Percentiles rank a stretch among this genome's conserved stretches.
Evolutionary conservation across 2,797 vertebrate genomes (phyloP).

Genomic region (Australoheros facetus): DNA sequence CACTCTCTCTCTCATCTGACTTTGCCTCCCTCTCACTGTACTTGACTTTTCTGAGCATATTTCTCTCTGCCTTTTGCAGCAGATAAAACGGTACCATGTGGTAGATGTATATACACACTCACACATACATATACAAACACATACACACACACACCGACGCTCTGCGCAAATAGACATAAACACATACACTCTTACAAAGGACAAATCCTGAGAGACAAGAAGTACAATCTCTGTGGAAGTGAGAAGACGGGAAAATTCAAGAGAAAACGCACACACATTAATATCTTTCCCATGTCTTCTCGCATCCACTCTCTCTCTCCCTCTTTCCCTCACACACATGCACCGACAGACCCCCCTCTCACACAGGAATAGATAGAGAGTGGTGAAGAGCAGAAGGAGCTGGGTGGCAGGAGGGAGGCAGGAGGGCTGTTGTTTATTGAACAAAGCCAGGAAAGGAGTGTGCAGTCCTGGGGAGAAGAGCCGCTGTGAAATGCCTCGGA

Average conservation of each 20-base stretch:
- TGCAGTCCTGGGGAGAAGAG: slow-evolving; percentile 70
- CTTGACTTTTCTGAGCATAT: slow-evolving; percentile 37
- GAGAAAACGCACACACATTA: slow-evolving; percentile 53
- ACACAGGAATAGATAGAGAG: slow-evolving; percentile 70
- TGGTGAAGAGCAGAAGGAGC: slow-evolving; percentile 70
- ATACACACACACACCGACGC: not conserved
- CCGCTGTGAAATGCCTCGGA: slow-evolving; percentile 80
- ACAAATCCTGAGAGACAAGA: slow-evolving; percentile 66
- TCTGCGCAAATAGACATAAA: slow-evolving; percentile 15
- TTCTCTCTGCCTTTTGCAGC: slow-evolving; percentile 42
- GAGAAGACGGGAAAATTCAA: slow-evolving; percentile 49
- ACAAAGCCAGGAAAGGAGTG: slow-evolving; percentile 74
- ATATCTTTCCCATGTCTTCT: slow-evolving; percentile 59
- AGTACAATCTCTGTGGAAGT: slow-evolving; percentile 50
- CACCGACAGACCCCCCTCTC: slow-evolving; percentile 61
- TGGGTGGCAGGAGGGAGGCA: slow-evolving; percentile 64
- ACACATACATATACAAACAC: too few species aligned
- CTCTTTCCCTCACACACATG: slow-evolving; percentile 26
- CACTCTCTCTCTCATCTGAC: slow-evolving; percentile 9
- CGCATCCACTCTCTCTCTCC: slow-evolving; percentile 43
- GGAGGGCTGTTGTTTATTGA: slow-evolving; percentile 69
- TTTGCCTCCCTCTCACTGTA: slow-evolving; percentile 18
- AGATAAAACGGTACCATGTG: slow-evolving; percentile 13
- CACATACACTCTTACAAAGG: slow-evolving; percentile 35
- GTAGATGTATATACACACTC: not conserved